phyloP scores from a whole-genome alignment of 2,797 vertebrate genomes.

The Microctenopoma stevenorrisi region DNA sequence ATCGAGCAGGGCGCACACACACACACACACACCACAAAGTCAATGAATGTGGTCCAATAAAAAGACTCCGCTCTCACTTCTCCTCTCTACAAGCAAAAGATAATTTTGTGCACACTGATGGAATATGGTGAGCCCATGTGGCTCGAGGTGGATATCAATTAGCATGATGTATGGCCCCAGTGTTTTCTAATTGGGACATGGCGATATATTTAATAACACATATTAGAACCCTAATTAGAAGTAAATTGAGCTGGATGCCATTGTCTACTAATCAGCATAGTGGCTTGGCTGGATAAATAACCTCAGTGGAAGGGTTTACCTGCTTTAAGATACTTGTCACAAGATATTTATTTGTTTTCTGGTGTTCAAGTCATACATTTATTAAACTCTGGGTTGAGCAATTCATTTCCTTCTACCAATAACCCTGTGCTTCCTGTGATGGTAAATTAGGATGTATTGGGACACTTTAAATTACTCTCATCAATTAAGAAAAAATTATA shows the following conservation, averaged over 20 bases:
- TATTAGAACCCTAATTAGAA: slow-evolving; percentile 85
- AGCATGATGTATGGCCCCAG: slow-evolving; percentile 83
- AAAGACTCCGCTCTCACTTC: slow-evolving; percentile 42
- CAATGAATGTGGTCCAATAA: slow-evolving; percentile 56
- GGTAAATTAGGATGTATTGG: background rate
- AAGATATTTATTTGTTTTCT: slow-evolving; percentile 36
- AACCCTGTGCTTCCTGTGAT: background rate
- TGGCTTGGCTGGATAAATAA: slow-evolving; percentile 74
- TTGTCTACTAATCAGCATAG: slow-evolving; percentile 79
- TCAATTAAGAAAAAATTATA: slow-evolving; percentile 1
- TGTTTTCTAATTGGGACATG: slow-evolving; percentile 86
- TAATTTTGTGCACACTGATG: slow-evolving; percentile 74
- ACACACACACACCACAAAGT: slow-evolving; percentile 39
- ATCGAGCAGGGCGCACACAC: slow-evolving; percentile 28
- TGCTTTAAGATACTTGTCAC: slow-evolving; percentile 30
- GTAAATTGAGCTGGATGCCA: slow-evolving; percentile 82
- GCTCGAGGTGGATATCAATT: slow-evolving; percentile 83
- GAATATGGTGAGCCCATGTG: slow-evolving; percentile 71
- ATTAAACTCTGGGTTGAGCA: slow-evolving; percentile 7
- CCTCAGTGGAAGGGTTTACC: slow-evolving; percentile 42
- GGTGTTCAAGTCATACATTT: slow-evolving; percentile 12
- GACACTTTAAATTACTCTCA: background rate
- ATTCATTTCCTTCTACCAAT: slow-evolving; percentile 7
- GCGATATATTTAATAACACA: slow-evolving; percentile 86
- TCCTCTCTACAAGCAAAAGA: slow-evolving; percentile 56